Conservation (phyloP, 2,113 vertebrate genomes). For the Ciconia maguari region DNA sequence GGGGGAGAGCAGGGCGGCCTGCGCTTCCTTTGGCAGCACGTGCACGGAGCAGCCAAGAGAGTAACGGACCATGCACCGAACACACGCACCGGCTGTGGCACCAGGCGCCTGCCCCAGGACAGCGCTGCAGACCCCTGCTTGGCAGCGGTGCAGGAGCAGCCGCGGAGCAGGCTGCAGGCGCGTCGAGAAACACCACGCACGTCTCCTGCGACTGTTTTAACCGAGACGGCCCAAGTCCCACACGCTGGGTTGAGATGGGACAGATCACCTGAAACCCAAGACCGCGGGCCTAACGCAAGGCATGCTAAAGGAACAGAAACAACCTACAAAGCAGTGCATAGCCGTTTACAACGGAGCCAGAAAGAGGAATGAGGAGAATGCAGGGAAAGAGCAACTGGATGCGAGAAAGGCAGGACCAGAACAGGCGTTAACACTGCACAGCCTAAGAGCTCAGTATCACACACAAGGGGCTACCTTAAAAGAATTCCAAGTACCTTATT, state of each 20-base stretch:
- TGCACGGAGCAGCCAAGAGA: fast-evolving
- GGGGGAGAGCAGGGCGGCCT: neutral
- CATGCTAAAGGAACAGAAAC: neutral
- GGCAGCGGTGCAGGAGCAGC: neutral
- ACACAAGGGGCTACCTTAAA: conserved; percentile 56
- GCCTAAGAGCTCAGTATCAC: conserved; percentile 1
- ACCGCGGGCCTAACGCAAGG: fast-evolving
- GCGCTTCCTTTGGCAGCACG: neutral
- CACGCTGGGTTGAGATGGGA: neutral
- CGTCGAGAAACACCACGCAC: fast-evolving
- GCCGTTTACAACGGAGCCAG: neutral
- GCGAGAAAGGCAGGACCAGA: neutral
- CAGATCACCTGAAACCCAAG: neutral
- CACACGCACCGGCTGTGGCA: fast-evolving
- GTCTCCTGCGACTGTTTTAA: fast-evolving
- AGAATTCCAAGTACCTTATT: conserved; percentile 78
- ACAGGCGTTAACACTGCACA: neutral
- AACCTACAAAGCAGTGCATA: neutral
- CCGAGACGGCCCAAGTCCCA: fast-evolving
- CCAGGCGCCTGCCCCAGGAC: neutral
- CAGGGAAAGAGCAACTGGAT: neutral
- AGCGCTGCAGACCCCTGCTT: neutral
- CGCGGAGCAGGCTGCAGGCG: neutral
- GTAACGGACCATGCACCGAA: fast-evolving
- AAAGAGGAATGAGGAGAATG: neutral